Evolutionary conservation across 2,113 vertebrate species (phyloP), one percentile per base, ranked within the genome.

Genomic region (Rhinolophus ferrumequinum): DNA sequence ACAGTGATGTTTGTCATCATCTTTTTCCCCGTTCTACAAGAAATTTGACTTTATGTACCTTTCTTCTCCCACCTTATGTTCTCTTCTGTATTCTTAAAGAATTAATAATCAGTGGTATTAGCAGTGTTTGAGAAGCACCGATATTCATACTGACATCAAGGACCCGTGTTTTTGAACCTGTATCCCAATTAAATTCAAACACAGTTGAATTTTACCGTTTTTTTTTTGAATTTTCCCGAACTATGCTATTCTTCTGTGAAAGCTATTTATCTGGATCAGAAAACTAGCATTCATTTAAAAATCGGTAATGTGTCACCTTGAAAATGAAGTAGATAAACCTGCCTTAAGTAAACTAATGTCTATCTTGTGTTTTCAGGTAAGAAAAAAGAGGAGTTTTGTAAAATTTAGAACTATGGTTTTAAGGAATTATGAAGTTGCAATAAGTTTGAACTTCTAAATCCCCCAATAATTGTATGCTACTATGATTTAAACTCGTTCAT

Each of bases 201-300:
- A 16, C 12, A 16, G n/a, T 52, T 82, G 35, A 56, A 64, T 21
- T n/a, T 38, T 19, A 6, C 44, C 5, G 8, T 70, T 83, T 44
- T 93, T 73, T 47, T n/a, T n/a, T n/a, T n/a, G n/a, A n/a, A n/a
- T n/a, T n/a, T n/a, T n/a, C n/a, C n/a, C n/a, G n/a, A n/a, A 13
- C 79, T 56, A 75, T 69, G 22, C 5, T 81, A 0, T 67, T 12
- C 22, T 90, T 95, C 38, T 35, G 69, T 58, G 19, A 50, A 80
- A 30, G 50, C 50, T 5, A 9, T 44, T 28, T 90, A 6, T 83
- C 33, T 95, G 44, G 28, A 35, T 66, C 1, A 38, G 28, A 77
- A 94, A 64, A 44, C 75, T 76, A 76, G 47, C n/a, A 58, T 72
- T 95, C 44, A 44, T 28, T n/a, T 96, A 28, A 54, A 91, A 91